Base-by-base conservation (phyloP, 2,888 invertebrate species). In the Timema podura region DNA sequence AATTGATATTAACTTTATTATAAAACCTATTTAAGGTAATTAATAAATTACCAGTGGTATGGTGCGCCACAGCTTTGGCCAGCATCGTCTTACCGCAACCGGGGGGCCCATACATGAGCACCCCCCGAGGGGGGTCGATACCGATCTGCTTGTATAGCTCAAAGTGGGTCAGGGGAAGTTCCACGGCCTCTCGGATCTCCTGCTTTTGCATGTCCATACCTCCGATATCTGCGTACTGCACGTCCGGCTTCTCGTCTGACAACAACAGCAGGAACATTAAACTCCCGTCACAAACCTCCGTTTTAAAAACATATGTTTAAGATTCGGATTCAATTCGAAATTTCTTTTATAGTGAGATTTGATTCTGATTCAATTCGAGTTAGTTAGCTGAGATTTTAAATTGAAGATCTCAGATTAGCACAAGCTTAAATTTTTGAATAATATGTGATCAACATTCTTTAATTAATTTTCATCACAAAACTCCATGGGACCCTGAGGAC, bases 121-220 rank as follows among this genome's bases (percentile, higher is more conserved):
- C 99, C 76, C 98, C 98, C 30, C 97, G 86, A 0, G 99, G 99
- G 0, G 99, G 99, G 81, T 99, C 98, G 79, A 99, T 99, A 82
- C 99, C 98, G 79, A 95, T 94, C 85, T 99, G 98, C 81, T 98
- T 92, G 83, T 99, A 99, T 59, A 99, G 84, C 81, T 99, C 99
- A 79, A 98, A 98, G 81, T 99, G 99, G 16, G 98, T 99, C 16
- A 99, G 84, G 0, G 99, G 99, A 73, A 99, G 82, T 81, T 99
- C 99, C 0, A 99, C 99, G 6, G 99, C 99, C 82, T 99, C 99
- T 69, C 97, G 85, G 76, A 99, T 98, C 82, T 99, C 99, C 80
- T 99, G 99, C 79, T 99, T 99, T 82, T 99, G 99, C 86, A 98
- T 96, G 81, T 99, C 99, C 93, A 99, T 95, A 49, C 99, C 99